Evolutionary conservation across 2,888 invertebrate genomes (phyloP).

Genomic region (Blastobasis adustella): DNA sequence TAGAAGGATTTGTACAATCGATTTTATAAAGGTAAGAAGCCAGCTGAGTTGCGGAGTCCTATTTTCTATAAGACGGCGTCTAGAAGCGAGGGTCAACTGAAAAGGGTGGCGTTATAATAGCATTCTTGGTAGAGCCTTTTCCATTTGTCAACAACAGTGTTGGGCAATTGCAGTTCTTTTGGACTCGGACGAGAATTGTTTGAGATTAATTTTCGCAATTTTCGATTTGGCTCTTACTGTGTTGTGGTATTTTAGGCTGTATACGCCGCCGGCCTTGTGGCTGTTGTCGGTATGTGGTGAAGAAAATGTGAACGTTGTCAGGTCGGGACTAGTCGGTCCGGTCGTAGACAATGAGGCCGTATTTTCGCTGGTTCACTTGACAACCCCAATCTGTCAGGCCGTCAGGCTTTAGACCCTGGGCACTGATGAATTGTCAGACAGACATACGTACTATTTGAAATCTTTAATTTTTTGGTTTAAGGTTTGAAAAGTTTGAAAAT

Average conservation of each 20-base stretch:
- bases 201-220: conserved; percentile 19
- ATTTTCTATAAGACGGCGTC: conserved; percentile 30
- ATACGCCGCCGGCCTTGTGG: conserved; percentile 23
- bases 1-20: conserved; percentile 26
- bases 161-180: conserved; percentile 31
- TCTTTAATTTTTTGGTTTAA: too few relatives aligned
- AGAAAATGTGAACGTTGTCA: not conserved
- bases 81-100: conserved; percentile 34
- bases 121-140: conserved; percentile 38
- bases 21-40: conserved; percentile 53
- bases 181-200: not conserved
- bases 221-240: conserved; percentile 4
- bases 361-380: conserved; percentile 1
- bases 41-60: conserved; percentile 41
- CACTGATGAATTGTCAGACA: too few relatives aligned
- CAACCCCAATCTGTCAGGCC: conserved; percentile 4
- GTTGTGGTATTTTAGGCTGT: conserved; percentile 25
- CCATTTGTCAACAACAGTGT: conserved; percentile 51
- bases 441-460: too few relatives aligned
- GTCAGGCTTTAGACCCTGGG: not conserved
- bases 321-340: conserved; percentile 4
- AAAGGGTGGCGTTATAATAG: conserved; percentile 46
- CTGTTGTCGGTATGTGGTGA: not conserved
- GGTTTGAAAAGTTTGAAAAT: too few relatives aligned
- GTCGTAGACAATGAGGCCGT: conserved; percentile 1